Percentiles rank a stretch among this genome's conserved stretches.
Conservation (phyloP, 2,888 invertebrate genomes). For the Lacanobia oleracea region DNA sequence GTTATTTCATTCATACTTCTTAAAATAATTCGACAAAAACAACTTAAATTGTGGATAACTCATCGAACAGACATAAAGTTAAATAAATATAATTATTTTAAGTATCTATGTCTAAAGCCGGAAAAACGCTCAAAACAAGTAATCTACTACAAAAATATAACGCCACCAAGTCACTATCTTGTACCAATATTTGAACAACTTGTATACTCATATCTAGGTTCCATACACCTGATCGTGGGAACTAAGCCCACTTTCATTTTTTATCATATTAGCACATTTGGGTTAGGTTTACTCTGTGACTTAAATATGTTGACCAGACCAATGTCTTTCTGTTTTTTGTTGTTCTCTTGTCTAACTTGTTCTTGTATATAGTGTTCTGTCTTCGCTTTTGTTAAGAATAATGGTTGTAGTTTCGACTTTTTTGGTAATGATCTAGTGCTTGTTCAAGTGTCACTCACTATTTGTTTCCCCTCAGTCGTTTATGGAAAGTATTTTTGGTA, state of each 20-base stretch:
- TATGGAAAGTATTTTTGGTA: background rate
- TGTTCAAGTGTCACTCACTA: background rate
- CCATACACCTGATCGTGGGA: constrained; percentile 80
- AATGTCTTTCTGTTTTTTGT: constrained; percentile 11
- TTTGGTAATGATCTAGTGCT: background rate
- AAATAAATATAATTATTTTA: too few relatives aligned
- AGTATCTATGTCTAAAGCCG: too few relatives aligned
- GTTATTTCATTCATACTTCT: too few relatives aligned
- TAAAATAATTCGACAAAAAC: background rate
- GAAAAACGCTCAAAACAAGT: constrained; percentile 25
- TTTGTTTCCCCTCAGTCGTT: background rate
- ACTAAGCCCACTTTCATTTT: constrained; percentile 73
- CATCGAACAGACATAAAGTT: background rate
- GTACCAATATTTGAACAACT: constrained; percentile 77
- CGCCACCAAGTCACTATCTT: constrained; percentile 45
- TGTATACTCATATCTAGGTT: constrained; percentile 68
- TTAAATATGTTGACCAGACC: constrained; percentile 10
- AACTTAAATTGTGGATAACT: background rate
- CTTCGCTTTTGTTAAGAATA: constrained; percentile 1
- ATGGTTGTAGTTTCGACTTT: background rate
- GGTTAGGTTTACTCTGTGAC: constrained; percentile 25
- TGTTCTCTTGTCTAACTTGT: background rate
- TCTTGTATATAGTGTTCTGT: background rate
- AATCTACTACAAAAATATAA: constrained; percentile 46
- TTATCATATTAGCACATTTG: constrained; percentile 67